Evolutionary conservation across 2,888 invertebrate species (phyloP), one percentile per base, ranked within the genome.

Genomic region (Lasiommata megera): DNA sequence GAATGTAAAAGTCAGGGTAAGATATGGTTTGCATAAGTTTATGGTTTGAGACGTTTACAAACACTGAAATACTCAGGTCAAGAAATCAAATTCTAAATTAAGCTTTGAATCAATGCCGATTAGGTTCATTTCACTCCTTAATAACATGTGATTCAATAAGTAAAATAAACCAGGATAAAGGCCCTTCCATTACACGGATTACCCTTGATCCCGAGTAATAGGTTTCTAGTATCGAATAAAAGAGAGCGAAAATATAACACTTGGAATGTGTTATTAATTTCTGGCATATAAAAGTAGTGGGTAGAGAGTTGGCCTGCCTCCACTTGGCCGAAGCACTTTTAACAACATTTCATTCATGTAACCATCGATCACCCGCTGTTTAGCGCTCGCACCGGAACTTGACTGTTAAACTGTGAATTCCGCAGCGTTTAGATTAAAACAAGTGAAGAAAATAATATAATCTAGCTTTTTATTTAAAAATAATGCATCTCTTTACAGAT

Each of bases 311-410:
- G 63, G 59, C 63, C 48, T 41, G 44, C 23, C 14, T 62, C 64
- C 56, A 62, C 60, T 62, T 60, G 64, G 62, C 62, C 31, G 43
- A 50, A 31, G 51, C 8, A 37, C 40, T 43, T 40, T 54, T 29
- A 23, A 37, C 56, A 56, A 58, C 58, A 53, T 50, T 60, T 58
- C 62, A 58, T 61, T 61, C 63, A 59, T 54, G 58, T 56, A 55
- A 56, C 54, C 48, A 62, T 62, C 54, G 47, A 58, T 62, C 61
- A 62, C 36, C 47, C 28, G 44, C 57, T 44, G 47, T 55, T 52
- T 43, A 40, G 43, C 48, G 18, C 58, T 47, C 17, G 23, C 43
- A 50, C 58, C 61, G 56, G 58, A 56, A 59, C 51, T 41, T 51
- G 56, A 56, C 31, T 2, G 52, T 60, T 60, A 48, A 50, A 58